Base-by-base conservation (phyloP, 2,113 vertebrate species). In the Calidris pygmaea region DNA sequence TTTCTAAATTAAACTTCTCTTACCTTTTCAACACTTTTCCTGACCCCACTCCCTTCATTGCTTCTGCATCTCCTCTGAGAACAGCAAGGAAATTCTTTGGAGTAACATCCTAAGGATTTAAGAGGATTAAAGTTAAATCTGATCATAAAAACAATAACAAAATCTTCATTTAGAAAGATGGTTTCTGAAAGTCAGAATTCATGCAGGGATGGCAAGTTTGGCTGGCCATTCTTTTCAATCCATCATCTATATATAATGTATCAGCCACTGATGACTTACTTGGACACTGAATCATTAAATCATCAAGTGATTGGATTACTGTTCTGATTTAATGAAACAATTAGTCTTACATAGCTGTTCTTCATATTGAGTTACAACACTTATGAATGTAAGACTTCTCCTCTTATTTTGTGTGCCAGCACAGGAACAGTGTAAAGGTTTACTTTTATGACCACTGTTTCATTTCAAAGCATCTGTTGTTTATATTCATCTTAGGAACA, bases 1-100 rank as follows among this genome's bases (percentile, higher is more conserved):
- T 47, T 89, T 65, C 9, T 32, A 26, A 77, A 93, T 39, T 27
- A 58, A 76, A 68, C 8, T 92, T 86, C 18, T 89, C 67, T 98
- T 96, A 97, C 99, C 99, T 99, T 94, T 98, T 98, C 79, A 99
- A 58, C 62, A 99, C 99, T 97, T 99, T 99, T 66, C 99, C 99
- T 58, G 99, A 99, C 48, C 99, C 99, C 34, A 96, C 93, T 3
- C 99, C 99, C 73, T 98, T 99, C 77, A 99, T 71, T 22, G 96
- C 97, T 55, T 98, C 96, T 3, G 59, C 87, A 55, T 99, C 98
- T 1, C 99, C 99, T 97, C 98, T 98, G 95, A 99, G 96, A 93
- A 99, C 98, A 0, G 99, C 99, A 93, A 99, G 98, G 97, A 99
- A 99, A 95, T 99, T 99, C 37, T 98, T 72, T 19, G 99, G 99